Evolutionary conservation across 2,888 invertebrate genomes (phyloP).

Genomic region (Lepidocyrtinus sp.): DNA sequence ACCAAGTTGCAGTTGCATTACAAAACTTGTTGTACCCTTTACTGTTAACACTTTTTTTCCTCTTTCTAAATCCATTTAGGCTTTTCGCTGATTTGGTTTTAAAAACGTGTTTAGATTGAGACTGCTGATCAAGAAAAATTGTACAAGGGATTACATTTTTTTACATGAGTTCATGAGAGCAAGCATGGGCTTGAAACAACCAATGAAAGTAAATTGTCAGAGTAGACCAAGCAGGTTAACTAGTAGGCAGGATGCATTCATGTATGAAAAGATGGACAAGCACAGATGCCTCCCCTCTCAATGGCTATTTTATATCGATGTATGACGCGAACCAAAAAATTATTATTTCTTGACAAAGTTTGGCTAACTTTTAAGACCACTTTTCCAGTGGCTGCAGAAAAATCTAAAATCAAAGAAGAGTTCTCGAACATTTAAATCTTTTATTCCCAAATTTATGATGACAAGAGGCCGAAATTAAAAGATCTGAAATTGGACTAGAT

Average conservation of each 20-base stretch:
- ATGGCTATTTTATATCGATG: too few species aligned
- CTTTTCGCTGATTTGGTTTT: neutral
- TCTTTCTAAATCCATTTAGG: neutral
- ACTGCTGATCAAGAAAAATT: neutral
- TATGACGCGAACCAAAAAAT: too few species aligned
- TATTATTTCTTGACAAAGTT: too few species aligned
- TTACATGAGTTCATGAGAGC: neutral
- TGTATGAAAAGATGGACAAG: neutral
- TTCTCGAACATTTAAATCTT: too few species aligned
- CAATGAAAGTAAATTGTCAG: neutral
- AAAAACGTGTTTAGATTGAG: neutral
- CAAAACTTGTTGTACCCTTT: slow-evolving; percentile 29
- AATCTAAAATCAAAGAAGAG: too few species aligned
- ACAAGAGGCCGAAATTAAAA: too few species aligned
- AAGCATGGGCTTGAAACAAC: neutral
- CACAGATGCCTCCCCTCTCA: too few species aligned
- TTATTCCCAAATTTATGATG: too few species aligned
- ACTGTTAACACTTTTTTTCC: neutral
- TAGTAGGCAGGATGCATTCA: neutral
- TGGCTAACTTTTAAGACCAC: too few species aligned
- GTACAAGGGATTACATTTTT: neutral
- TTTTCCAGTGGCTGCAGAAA: too few species aligned
- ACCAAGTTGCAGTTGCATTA: slow-evolving; percentile 26
- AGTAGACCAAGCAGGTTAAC: neutral
- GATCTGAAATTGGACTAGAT: too few species aligned